Evolutionary conservation across 2,797 vertebrate species (phyloP).

Genomic region (Sciaenops ocellatus): DNA sequence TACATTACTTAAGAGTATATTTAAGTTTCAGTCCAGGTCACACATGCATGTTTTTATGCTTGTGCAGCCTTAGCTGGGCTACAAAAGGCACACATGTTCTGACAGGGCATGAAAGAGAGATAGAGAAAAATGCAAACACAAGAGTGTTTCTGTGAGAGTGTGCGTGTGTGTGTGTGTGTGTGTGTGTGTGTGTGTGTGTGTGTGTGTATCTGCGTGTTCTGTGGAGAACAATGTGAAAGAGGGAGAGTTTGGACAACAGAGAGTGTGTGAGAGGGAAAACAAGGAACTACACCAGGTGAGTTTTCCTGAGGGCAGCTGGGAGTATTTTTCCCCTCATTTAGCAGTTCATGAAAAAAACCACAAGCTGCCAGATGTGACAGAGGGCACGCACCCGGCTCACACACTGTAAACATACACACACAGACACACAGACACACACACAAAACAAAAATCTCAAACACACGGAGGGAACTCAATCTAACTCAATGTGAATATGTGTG

Average conservation of each 20-base stretch:
- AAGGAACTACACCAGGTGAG: slow-evolving; percentile 74
- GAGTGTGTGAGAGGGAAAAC: slow-evolving; percentile 53
- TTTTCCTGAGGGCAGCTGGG: slow-evolving; percentile 74
- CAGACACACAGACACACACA: slow-evolving; percentile 44
- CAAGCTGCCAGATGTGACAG: slow-evolving; percentile 81
- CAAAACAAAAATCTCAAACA: slow-evolving; percentile 39
- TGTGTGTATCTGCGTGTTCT: slow-evolving; percentile 15
- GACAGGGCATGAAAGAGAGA: slow-evolving; percentile 19
- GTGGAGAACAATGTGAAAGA: slow-evolving; percentile 25
- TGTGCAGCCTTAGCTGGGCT: not conserved
- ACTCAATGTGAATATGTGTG: slow-evolving; percentile 41
- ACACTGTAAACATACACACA: slow-evolving; percentile 65
- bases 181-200: not conserved
- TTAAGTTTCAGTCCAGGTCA: slow-evolving; percentile 29
- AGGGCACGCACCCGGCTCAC: slow-evolving; percentile 65
- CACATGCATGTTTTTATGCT: slow-evolving; percentile 41
- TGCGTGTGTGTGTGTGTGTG: not conserved
- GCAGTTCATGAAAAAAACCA: slow-evolving; percentile 77
- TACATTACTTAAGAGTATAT: slow-evolving; percentile 22
- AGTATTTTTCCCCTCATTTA: slow-evolving; percentile 82
- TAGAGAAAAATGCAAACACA: slow-evolving; percentile 30
- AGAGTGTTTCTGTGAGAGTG: not conserved
- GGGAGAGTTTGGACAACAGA: slow-evolving; percentile 25
- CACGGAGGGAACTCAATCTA: slow-evolving; percentile 31
- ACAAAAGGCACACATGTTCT: slow-evolving; percentile 7